Base-by-base conservation (phyloP, 2,888 invertebrate species). In the Minunthozetes semirufus region DNA sequence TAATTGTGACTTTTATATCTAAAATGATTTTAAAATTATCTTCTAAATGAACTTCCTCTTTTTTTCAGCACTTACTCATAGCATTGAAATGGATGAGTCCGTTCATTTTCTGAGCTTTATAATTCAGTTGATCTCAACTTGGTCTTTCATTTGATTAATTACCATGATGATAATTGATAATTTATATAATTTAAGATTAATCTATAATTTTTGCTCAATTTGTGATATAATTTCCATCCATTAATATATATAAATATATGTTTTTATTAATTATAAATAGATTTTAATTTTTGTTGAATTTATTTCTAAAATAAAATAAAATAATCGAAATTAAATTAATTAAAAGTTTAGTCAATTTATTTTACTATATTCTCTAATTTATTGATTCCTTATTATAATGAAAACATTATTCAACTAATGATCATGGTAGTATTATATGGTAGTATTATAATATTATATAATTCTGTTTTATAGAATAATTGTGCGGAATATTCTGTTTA, bases 81-180 rank as follows among this genome's bases (percentile, higher is more conserved):
- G 56, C 72, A 0, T 53, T 75, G 11, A 75, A 75, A 56, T 75
- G 75, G 75, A 46, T 75, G 25, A 75, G 71, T 71, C 75, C 75
- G n/a, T 42, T 72, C 72, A 56, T 72, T 4, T 53, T 72, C 53
- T 59, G 38, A 75, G 13, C 19, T 29, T 42, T 73, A 25, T n/a
- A 0, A 72, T 75, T 71, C 46, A 19, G 19, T 27, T 46, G 48
- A 70, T 66, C 63, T 66, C 63, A 38, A 38, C 19, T 8, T 59
- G n/a, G 61, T 61, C 61, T 61, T 61, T 61, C 61, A 61, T 4
- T 29, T 61, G 8, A 42, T 42, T 42, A 13, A 9, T 42, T 42
- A 13, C 1, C 8, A 33, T 13, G 11, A 42, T 9, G 8, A 33
- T 59, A 3, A 5, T 8, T 56, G 19, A 19, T n/a, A 56, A 59